Evolutionary conservation across 2,113 vertebrate species (phyloP), one percentile per base, ranked within the genome.

Genomic region (Arenaria interpres): DNA sequence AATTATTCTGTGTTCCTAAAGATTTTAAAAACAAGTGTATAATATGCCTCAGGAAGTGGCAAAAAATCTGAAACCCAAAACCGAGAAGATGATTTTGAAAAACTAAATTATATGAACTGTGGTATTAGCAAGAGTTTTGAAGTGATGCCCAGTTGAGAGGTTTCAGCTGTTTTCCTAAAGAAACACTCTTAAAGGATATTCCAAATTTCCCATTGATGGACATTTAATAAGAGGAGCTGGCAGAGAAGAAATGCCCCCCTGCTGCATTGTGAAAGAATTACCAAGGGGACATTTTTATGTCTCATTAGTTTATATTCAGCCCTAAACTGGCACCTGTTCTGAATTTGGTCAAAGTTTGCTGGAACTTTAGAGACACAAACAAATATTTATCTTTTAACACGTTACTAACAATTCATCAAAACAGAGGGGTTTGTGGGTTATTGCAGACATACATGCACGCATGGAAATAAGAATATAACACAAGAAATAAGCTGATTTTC

Each of bases 301-400:
- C 77, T 94, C 93, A 91, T 96, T 95, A 94, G 50, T 97, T 96
- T 94, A 93, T 83, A 76, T 89, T 85, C 89, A 91, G 30, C 41
- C 41, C 59, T 77, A 73, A 91, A 85, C 54, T 72, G 80, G 67
- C 74, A 89, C 87, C 85, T 85, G 59, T 69, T 85, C 67, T 85
- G 76, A 88, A 73, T 33, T 66, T 22, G 57, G 27, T 46, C 48
- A 28, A 85, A 92, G 32, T 96, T 95, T 77, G 24, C 92, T 77
- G 68, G 19, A 71, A 59, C 76, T 89, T 81, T 4, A 48, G 28
- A 64, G 45, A n/a, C 33, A 41, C 30, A 73, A 72, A 73, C 14
- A 22, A 69, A 2, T 50, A 22, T 72, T 90, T 90, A n/a, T 50
- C 48, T 85, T 85, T 53, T 60, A 54, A 53, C 7, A 2, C 0